phyloP scores from a whole-genome alignment of 2,888 invertebrate species.

The Isotomurus palustris region DNA sequence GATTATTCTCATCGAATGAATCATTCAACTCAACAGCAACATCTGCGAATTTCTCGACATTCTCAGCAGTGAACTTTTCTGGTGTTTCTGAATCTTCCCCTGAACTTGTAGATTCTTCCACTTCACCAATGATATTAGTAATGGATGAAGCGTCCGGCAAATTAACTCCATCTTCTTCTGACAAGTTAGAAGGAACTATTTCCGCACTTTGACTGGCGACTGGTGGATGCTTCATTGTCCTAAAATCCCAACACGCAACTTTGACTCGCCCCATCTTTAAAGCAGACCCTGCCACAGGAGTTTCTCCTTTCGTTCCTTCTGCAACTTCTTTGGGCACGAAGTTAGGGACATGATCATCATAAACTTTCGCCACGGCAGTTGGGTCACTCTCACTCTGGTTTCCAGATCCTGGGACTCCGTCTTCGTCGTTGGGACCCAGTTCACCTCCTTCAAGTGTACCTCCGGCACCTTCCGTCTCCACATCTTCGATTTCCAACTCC shows the following conservation, averaged over 20 bases:
- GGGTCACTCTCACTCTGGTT: neutral
- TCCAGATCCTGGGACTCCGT: slow-evolving; percentile 1
- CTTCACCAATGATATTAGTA: too few relatives aligned
- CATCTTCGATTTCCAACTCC: neutral
- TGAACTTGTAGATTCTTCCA: too few relatives aligned
- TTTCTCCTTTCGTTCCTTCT: neutral
- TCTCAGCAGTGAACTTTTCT: too few relatives aligned
- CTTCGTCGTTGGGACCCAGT: neutral
- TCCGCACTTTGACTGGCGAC: too few relatives aligned
- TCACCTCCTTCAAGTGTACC: too few relatives aligned
- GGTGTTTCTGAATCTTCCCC: too few relatives aligned
- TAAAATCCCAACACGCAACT: slow-evolving; percentile 6
- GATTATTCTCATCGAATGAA: too few relatives aligned
- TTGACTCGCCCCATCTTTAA: neutral
- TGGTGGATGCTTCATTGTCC: neutral
- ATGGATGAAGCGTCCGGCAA: too few relatives aligned
- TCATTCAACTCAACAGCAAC: too few relatives aligned
- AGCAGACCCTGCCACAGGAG: neutral
- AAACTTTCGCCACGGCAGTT: slow-evolving; percentile 5
- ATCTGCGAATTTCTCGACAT: too few relatives aligned
- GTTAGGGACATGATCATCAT: neutral
- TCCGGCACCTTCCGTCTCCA: neutral
- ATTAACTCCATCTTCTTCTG: too few relatives aligned
- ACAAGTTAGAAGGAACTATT: too few relatives aligned
- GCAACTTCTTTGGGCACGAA: neutral